phyloP scores from a whole-genome alignment of 64 coral and sea anemone genomes.

The Catalaphyllia jardinei region DNA sequence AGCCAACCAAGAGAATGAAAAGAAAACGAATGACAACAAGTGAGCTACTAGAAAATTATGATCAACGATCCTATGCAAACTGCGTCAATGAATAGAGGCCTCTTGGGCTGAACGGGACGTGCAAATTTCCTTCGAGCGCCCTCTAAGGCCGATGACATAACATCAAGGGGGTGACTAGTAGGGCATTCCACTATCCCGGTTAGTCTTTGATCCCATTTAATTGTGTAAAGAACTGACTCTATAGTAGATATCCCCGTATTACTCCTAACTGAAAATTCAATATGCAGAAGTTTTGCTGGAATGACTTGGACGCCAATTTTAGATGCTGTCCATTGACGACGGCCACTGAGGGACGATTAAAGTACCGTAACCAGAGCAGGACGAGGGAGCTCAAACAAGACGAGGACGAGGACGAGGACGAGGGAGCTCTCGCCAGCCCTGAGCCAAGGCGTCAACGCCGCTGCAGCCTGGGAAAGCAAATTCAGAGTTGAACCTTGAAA shows the following conservation, averaged over 20 bases:
- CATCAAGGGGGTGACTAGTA: constrained; percentile 39
- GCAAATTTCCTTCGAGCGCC: background rate
- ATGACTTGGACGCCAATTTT: background rate
- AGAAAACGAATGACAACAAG: constrained; percentile 72
- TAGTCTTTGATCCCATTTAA: constrained; percentile 27
- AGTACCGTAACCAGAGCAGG: constrained; percentile 21
- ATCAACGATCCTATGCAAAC: background rate
- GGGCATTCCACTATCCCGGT: constrained; percentile 8
- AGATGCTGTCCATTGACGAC: background rate
- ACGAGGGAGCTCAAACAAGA: constrained; percentile 33
- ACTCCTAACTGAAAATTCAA: constrained; percentile 11
- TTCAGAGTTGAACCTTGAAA: constrained; percentile 65
- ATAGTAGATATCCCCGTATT: constrained; percentile 26
- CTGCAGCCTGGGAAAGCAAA: constrained; percentile 43
- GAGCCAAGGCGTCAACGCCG: constrained; percentile 65
- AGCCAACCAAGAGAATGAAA: constrained; percentile 74
- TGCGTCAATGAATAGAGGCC: constrained; percentile 21
- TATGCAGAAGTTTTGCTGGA: background rate
- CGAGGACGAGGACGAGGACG: constrained; percentile 36
- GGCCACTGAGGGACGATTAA: constrained; percentile 59
- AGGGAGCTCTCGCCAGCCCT: constrained; percentile 60
- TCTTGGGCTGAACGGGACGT: constrained; percentile 31
- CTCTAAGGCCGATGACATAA: constrained; percentile 7
- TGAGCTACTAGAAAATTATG: constrained; percentile 8
- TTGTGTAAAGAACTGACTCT: constrained; percentile 15